Evolutionary conservation across 2,797 vertebrate genomes (phyloP).

Genomic region (Enteromius anoplus): DNA sequence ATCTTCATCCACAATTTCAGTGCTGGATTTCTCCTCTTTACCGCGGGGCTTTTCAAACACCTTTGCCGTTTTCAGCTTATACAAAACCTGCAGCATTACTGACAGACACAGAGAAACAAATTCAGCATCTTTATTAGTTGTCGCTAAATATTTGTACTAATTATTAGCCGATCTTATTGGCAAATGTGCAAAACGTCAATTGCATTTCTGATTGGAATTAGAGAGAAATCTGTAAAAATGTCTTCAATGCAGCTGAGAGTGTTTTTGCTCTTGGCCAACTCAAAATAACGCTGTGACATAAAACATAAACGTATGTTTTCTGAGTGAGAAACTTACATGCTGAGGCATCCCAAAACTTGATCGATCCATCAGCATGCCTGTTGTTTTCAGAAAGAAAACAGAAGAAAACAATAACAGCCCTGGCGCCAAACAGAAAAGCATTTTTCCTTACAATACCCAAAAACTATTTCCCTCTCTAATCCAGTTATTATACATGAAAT

Average conservation of each 20-base stretch:
- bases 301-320: not conserved
- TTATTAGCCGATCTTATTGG: not conserved
- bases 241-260: not conserved
- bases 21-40: slow-evolving; percentile 90
- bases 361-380: slow-evolving; percentile 96
- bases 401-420: slow-evolving; percentile 22
- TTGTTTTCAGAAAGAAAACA: slow-evolving; percentile 53
- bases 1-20: slow-evolving; percentile 95
- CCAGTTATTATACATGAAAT: not conserved
- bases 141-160: not conserved
- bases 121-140: too few species aligned
- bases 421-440: not conserved
- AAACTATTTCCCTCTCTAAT: not conserved
- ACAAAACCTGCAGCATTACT: slow-evolving; percentile 97
- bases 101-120: not conserved
- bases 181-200: not conserved
- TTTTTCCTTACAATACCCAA: not conserved
- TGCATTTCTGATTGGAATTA: not conserved
- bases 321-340: slow-evolving; percentile 83
- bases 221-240: not conserved
- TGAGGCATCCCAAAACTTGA: slow-evolving; percentile 99
- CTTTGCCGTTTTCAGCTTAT: slow-evolving; percentile 98
- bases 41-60: slow-evolving; percentile 92
- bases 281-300: slow-evolving; percentile 4
- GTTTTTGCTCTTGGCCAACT: not conserved